These are phyloP conservation scores for Sardinella longiceps DNA, from an alignment of 2,797 vertebrate species.

Conservation along the genomic window DNA sequence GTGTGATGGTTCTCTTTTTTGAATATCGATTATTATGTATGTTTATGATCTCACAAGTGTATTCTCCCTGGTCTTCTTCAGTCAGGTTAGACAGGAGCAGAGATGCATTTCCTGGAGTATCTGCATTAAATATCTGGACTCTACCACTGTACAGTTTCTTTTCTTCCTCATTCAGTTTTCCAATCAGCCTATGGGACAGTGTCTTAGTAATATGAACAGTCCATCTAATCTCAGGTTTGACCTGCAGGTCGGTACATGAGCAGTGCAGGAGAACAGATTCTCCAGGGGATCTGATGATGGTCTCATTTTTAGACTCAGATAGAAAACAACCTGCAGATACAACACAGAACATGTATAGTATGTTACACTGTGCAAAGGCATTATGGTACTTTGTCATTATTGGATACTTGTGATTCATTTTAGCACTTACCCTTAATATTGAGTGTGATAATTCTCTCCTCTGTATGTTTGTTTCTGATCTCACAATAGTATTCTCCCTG, in stretches of 20 bases:
- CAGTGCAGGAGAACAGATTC: conserved; percentile 24
- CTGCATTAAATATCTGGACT: background rate
- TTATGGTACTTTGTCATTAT: too few species aligned
- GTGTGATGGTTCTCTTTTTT: conserved; percentile 22
- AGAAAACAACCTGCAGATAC: conserved; percentile 16
- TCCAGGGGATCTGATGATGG: background rate
- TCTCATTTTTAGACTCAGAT: background rate
- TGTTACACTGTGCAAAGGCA: too few species aligned
- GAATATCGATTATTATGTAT: background rate
- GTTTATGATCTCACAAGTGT: conserved; percentile 41
- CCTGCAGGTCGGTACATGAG: conserved; percentile 29
- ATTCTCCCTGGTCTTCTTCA: conserved; percentile 35
- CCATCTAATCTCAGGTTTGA: background rate
- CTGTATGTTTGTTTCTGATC: too few species aligned
- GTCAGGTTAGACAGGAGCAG: conserved; percentile 25
- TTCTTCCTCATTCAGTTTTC: background rate
- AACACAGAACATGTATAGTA: too few species aligned
- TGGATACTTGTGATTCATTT: too few species aligned
- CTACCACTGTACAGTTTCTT: conserved; percentile 17
- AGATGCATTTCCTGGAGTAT: conserved; percentile 14
- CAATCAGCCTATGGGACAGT: conserved; percentile 32
- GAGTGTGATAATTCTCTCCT: too few species aligned
- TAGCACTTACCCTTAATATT: too few species aligned
- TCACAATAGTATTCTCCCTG: too few species aligned
- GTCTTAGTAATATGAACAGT: conserved; percentile 30